phyloP scores from a whole-genome alignment of 37 sponge, comb jelly and placozoan species.

The Mnemiopsis leidyi region DNA sequence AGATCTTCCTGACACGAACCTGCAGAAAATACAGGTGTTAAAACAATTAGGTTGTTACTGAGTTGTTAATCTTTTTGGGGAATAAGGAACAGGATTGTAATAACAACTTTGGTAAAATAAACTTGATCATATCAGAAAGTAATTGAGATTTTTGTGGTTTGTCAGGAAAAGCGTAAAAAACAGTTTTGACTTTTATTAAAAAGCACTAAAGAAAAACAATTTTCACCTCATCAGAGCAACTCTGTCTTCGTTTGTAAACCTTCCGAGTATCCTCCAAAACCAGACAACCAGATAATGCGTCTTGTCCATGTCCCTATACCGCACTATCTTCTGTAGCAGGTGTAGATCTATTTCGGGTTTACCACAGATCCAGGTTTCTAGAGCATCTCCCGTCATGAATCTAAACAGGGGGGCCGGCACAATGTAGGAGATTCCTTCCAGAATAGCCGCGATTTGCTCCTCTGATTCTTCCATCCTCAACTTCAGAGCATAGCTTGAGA shows the following conservation, averaged over 20 bases:
- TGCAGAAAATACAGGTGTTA: not conserved
- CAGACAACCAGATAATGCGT: constrained; percentile 72
- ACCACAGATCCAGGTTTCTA: constrained; percentile 83
- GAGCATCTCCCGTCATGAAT: constrained; percentile 69
- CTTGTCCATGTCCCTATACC: constrained; percentile 69
- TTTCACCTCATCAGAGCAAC: constrained; percentile 32
- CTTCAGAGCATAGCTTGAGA: not conserved
- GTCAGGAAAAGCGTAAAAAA: too few species aligned
- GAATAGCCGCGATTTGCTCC: constrained; percentile 76
- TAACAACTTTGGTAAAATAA: too few species aligned
- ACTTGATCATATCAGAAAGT: too few species aligned
- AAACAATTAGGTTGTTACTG: too few species aligned
- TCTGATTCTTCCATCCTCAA: not conserved
- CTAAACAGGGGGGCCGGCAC: constrained; percentile 82
- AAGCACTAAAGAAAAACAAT: too few species aligned
- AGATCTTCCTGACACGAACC: constrained; percentile 77
- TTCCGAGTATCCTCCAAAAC: constrained; percentile 76
- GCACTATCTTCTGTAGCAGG: constrained; percentile 81
- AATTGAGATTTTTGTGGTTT: too few species aligned
- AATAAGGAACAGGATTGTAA: too few species aligned
- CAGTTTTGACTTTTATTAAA: too few species aligned
- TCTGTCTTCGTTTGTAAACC: constrained; percentile 12
- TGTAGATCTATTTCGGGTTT: constrained; percentile 73
- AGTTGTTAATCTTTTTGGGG: too few species aligned
- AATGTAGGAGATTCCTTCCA: constrained; percentile 83